Evolutionary conservation across 2,888 invertebrate species (phyloP), one percentile per base, ranked within the genome.

Genomic region (Sclerodermus sp.): DNA sequence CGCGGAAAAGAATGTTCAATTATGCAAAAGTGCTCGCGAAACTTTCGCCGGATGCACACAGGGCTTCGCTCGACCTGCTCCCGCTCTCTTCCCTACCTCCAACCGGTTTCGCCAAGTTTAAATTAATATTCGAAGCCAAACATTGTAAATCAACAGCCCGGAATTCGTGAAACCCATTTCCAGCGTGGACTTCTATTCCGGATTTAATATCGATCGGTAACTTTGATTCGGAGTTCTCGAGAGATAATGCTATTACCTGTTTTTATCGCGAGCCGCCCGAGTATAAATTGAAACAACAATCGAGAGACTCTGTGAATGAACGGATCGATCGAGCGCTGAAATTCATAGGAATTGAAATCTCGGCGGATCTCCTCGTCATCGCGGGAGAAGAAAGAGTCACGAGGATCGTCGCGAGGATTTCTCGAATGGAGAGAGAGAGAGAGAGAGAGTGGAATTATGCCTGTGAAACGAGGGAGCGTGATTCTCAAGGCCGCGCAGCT

Each of bases 61-160:
- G n/a, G 39, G 39, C 37, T 29, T 13, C 34, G 15, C 39, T 29
- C 39, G 42, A 34, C n/a, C n/a, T n/a, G n/a, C n/a, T n/a, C n/a
- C n/a, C n/a, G 36, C 3, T 8, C 23, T 23, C 23, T 23, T 23
- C 23, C 23, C 8, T 23, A 3, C 23, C 23, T 23, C 23, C 8
- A 23, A 23, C 23, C 14, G 48, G 56, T 55, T 49, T 49, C 49
- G 47, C 44, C 47, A 70, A 74, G 62, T 74, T 71, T 68, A 65
- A 72, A 73, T 74, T 73, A 74, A 72, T 73, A 73, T 71, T 71
- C 64, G 60, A 59, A 57, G 61, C 60, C 61, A 64, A 70, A 68
- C 65, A 67, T 68, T 68, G 67, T 70, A 71, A 71, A 73, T 73
- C 70, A 68, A 66, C 57, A 61, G 55, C 47, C 45, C 51, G 53